Evolutionary conservation across 1,140 invertebrate genomes (phyloP).

Genomic region (Plodia interpunctella): DNA sequence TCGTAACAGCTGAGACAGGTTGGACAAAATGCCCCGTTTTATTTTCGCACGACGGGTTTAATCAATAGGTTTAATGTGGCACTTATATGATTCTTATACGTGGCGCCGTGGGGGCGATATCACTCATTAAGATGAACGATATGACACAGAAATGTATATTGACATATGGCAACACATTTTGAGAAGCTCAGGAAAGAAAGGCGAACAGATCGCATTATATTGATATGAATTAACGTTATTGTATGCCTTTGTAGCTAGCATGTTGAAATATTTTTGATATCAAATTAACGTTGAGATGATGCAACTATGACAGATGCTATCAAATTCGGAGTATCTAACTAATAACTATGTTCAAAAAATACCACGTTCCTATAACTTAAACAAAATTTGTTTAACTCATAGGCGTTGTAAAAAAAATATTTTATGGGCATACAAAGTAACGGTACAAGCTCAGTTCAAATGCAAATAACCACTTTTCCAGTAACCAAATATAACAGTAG

Average conservation of each 20-base stretch:
- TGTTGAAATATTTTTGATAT: too few species aligned
- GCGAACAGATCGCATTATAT: background rate
- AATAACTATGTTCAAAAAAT: too few species aligned
- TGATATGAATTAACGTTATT: background rate
- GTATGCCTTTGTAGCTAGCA: too few species aligned
- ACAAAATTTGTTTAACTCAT: background rate
- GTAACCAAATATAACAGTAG: constrained; percentile 21
- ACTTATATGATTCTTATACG: background rate
- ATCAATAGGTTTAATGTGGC: background rate
- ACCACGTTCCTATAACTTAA: too few species aligned
- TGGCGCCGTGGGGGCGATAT: background rate
- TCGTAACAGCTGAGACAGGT: background rate
- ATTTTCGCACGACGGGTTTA: background rate
- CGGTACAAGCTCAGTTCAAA: background rate
- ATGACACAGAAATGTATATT: background rate
- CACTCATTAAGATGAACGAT: constrained; percentile 1
- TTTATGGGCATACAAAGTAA: background rate
- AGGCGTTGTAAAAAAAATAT: too few species aligned
- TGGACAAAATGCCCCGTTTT: background rate
- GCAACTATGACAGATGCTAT: too few species aligned
- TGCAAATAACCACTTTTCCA: background rate
- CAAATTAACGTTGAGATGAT: too few species aligned
- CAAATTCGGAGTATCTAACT: too few species aligned
- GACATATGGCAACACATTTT: background rate
- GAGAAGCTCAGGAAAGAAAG: background rate